phyloP scores from a whole-genome alignment of 2,113 vertebrate species.

The Bos javanicus region DNA sequence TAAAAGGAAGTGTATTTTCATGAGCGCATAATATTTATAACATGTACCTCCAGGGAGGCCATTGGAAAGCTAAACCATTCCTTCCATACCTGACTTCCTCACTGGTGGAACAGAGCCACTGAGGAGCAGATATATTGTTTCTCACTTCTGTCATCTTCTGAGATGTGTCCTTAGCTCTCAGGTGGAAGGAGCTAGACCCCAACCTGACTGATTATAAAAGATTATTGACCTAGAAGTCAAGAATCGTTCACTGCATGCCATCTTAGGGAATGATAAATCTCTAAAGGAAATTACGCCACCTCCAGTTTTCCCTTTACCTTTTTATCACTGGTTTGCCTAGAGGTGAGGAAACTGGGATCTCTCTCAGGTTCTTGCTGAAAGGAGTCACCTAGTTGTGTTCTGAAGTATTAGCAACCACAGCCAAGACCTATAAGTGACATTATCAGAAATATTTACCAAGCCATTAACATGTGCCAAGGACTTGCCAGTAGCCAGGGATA shows the following conservation, averaged over 20 bases:
- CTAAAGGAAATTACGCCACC: background rate
- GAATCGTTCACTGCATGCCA: background rate
- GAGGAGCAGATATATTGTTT: background rate
- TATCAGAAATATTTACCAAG: slow-evolving; percentile 18
- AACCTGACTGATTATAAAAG: background rate
- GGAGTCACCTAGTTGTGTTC: background rate
- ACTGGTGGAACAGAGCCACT: background rate
- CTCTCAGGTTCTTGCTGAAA: background rate
- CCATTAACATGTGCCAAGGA: background rate
- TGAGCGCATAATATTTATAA: background rate
- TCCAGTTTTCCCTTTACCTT: background rate
- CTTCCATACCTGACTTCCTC: background rate
- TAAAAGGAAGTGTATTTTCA: background rate
- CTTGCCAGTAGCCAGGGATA: background rate
- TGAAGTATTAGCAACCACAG: background rate
- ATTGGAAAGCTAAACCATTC: background rate
- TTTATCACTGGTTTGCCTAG: background rate
- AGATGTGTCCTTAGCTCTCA: background rate
- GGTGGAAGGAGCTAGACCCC: background rate
- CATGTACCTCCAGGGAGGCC: background rate
- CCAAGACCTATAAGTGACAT: background rate
- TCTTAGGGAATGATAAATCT: background rate
- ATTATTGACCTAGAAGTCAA: slow-evolving; percentile 5
- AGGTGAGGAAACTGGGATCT: background rate
- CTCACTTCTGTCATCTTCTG: background rate